Conservation (phyloP, 2,797 vertebrate species). For the Triplophysa yarkandensis region DNA sequence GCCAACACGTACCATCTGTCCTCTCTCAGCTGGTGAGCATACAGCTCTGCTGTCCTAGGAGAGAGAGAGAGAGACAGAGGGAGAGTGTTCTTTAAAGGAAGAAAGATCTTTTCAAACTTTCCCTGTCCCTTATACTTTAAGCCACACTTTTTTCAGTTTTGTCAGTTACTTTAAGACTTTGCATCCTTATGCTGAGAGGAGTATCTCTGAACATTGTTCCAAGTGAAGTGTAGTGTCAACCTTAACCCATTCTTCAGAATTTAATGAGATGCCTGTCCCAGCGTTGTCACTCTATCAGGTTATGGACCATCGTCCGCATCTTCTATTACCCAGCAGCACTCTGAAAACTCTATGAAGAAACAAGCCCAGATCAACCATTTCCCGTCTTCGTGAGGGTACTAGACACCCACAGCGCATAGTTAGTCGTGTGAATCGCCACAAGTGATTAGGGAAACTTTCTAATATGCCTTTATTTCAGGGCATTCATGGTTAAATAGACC, state of each 20-base stretch:
- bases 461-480: conserved; percentile 67
- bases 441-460: conserved; percentile 68
- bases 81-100: not conserved
- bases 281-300: not conserved
- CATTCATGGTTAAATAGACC: conserved; percentile 72
- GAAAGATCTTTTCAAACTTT: not conserved
- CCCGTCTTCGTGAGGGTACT: not conserved
- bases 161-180: not conserved
- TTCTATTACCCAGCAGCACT: conserved; percentile 1
- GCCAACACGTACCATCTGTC: conserved; percentile 54
- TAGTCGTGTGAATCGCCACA: conserved; percentile 52
- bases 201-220: not conserved
- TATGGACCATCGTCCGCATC: conserved; percentile 7
- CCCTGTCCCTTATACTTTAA: not conserved
- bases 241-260: not conserved
- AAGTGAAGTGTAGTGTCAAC: not conserved
- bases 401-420: conserved; percentile 32
- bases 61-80: conserved; percentile 25
- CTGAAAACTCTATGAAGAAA: conserved; percentile 10
- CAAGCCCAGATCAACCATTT: not conserved
- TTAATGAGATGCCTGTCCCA: conserved; percentile 13
- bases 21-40: conserved; percentile 46
- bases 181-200: not conserved
- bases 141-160: not conserved
- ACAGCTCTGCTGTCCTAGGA: conserved; percentile 41